Evolutionary conservation across 2,113 vertebrate genomes (phyloP), one percentile per base, ranked within the genome.

Genomic region (Felis chaus): DNA sequence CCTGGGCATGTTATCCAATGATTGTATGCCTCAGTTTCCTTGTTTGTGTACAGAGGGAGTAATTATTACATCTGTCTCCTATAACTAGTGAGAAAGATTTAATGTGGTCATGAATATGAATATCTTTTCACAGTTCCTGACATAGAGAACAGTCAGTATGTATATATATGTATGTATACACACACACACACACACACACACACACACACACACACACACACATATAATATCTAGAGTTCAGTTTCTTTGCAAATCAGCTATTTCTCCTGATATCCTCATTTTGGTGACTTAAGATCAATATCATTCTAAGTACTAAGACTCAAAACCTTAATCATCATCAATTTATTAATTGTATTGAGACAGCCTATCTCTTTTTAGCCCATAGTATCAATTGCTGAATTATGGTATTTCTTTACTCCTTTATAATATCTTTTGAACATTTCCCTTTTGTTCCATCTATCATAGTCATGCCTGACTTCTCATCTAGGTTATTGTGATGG

Each of bases 211-310:
- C 11, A 19, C 2, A 39, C 68, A 69, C 11, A 53, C 7, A 53
- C 19, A 80, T 19, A 7, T 25, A 45, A 33, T 57, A 88, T 74
- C 36, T 61, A 66, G 13, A 71, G 27, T 36, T 96, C 39, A 48
- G 16, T 96, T n/a, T 45, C 50, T 95, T 86, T 90, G 36, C 19
- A 92, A 66, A 53, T 41, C 15, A 61, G 3, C 3, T 74, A 45
- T 93, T 90, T 81, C 12, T 33, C 61, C 19, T 95, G 78, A 79
- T 4, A 68, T 29, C 15, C 21, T 82, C 29, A 65, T 76, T 81
- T 78, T 96, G 57, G 10, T 89, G 25, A 95, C 82, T 73, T 96
- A 78, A 96, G 21, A 66, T 66, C 19, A 68, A 57, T 53, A 4
- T 73, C 6, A 18, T 97, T 83, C 45, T 95, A 78, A 91, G 6